Conservation (phyloP, 2,797 vertebrate genomes). For the Carcharodon carcharias region DNA sequence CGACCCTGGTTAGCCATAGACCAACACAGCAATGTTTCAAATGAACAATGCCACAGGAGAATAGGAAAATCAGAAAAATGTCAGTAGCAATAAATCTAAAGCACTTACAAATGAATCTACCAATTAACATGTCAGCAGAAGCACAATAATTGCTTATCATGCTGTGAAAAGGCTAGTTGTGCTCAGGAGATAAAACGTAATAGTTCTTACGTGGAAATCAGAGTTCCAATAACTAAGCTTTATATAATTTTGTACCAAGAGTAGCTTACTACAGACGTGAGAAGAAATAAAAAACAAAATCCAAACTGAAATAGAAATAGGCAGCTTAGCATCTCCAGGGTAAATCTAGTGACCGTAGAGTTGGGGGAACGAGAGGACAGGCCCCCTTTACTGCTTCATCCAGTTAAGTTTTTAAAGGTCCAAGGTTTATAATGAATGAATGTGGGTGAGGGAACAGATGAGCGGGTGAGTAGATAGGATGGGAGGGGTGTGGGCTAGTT, state of each 20-base stretch:
- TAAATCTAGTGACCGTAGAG: too few relatives aligned
- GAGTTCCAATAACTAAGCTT: background rate
- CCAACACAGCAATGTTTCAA: background rate
- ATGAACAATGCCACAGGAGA: background rate
- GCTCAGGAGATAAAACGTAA: background rate
- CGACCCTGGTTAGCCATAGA: background rate
- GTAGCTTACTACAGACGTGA: background rate
- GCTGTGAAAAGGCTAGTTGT: background rate
- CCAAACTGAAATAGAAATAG: too few relatives aligned
- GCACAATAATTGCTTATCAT: background rate
- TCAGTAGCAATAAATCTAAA: background rate
- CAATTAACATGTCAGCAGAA: background rate
- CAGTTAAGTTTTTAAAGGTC: too few relatives aligned
- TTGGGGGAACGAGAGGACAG: too few relatives aligned
- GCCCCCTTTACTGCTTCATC: too few relatives aligned
- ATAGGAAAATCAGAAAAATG: background rate
- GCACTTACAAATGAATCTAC: background rate
- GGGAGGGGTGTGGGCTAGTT: too few relatives aligned
- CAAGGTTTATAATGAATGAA: too few relatives aligned
- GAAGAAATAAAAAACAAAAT: background rate
- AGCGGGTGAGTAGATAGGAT: too few relatives aligned
- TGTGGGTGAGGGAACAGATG: too few relatives aligned
- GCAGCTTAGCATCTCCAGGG: too few relatives aligned
- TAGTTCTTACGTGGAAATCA: background rate
- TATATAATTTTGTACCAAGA: background rate